phyloP scores from a whole-genome alignment of 2,888 invertebrate species.

The Drosophila mercatorum region DNA sequence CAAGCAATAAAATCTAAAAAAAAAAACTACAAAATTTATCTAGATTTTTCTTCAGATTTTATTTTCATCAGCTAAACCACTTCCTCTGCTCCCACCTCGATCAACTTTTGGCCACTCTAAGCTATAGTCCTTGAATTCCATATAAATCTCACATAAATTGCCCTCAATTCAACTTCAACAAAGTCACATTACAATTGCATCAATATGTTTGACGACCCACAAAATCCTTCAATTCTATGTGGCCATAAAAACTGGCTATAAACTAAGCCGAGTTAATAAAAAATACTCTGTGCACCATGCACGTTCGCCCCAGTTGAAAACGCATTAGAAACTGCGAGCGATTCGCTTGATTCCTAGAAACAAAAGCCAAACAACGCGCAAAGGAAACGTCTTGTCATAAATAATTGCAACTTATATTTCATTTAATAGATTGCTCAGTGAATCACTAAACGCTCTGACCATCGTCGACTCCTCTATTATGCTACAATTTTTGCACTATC shows the following conservation, averaged over 20 bases:
- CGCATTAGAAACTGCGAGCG: neutral
- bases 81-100: neutral
- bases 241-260: conserved; percentile 1
- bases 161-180: neutral
- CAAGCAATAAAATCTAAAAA: too few relatives aligned
- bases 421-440: conserved; percentile 9
- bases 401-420: conserved; percentile 15
- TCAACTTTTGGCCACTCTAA: neutral
- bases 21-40: too few relatives aligned
- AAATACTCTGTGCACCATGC: neutral
- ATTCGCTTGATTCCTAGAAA: neutral
- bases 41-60: too few relatives aligned
- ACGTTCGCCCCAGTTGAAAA: neutral
- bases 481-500: neutral
- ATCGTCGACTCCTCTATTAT: conserved; percentile 9
- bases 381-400: conserved; percentile 2
- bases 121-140: neutral
- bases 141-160: neutral
- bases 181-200: neutral
- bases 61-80: too few relatives aligned
- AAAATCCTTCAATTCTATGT: conserved; percentile 2
- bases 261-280: conserved; percentile 1
- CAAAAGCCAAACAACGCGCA: neutral
- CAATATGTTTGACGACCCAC: neutral
- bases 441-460: conserved; percentile 15